Percentiles rank a stretch among this genome's conserved stretches.
These are phyloP conservation scores for Sepioteuthis lessoniana DNA, from an alignment of 2,888 invertebrate species.

Conservation along the genomic window DNA sequence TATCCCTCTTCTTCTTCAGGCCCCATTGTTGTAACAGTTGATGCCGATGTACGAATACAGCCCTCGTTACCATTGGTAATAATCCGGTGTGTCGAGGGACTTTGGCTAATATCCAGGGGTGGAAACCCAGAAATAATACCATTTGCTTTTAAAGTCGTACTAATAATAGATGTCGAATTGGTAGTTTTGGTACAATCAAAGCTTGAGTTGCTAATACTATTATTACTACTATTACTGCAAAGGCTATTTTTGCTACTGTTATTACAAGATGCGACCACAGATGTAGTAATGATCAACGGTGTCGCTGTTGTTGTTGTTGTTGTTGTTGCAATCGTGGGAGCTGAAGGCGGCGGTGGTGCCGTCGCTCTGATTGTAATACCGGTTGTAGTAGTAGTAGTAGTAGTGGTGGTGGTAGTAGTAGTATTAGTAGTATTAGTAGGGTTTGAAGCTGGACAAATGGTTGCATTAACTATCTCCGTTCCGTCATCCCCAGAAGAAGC, in stretches of 20 bases:
- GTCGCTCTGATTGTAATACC: neutral
- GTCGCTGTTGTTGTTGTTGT: neutral
- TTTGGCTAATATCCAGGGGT: neutral
- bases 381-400: neutral
- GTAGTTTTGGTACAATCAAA: neutral
- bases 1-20: constrained; percentile 6
- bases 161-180: neutral
- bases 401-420: neutral
- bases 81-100: neutral
- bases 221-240: neutral
- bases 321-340: neutral
- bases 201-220: neutral
- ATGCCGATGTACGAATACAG: neutral
- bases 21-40: neutral
- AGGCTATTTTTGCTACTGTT: neutral
- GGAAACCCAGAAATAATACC: neutral
- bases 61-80: neutral
- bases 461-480: neutral
- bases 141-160: neutral
- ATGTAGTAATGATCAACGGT: neutral
- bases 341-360: neutral
- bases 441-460: neutral
- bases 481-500: neutral
- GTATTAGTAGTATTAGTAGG: neutral
- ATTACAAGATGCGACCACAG: neutral